Conservation (phyloP, 37 sponge, comb jelly and placozoan genomes). For the Cliona cf. orientalis region DNA sequence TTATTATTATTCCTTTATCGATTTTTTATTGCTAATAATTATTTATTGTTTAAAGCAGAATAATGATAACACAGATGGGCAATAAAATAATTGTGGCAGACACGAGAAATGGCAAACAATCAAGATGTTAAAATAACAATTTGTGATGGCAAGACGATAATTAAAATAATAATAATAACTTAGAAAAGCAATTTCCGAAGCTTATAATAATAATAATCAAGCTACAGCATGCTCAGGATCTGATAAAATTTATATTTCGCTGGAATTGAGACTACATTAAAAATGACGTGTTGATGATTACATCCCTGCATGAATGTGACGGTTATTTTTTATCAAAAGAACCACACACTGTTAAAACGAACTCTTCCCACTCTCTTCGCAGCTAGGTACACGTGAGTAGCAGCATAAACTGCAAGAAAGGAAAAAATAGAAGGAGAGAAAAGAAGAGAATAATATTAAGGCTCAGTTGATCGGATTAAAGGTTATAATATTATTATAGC, state of each 20-base stretch:
- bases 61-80: not conserved
- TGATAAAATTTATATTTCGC: not conserved
- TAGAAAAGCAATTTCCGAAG: too few species aligned
- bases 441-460: not conserved
- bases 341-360: constrained; percentile 66
- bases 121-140: too few species aligned
- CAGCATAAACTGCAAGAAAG: constrained; percentile 58
- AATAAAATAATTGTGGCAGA: not conserved
- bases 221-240: not conserved
- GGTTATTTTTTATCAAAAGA: constrained; percentile 33
- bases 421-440: not conserved
- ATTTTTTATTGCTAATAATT: not conserved
- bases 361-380: constrained; percentile 72
- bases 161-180: too few species aligned
- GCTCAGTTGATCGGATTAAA: too few species aligned
- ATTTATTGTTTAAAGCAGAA: too few species aligned
- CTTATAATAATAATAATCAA: not conserved
- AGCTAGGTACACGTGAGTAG: constrained; percentile 68
- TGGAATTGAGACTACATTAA: not conserved
- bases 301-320: not conserved
- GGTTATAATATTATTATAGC: too few species aligned
- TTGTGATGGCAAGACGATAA: not conserved
- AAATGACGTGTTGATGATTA: not conserved
- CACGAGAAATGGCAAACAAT: not conserved
- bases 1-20: not conserved